Conservation (phyloP, 2,113 vertebrate species). For the Melanerpes aurifrons region DNA sequence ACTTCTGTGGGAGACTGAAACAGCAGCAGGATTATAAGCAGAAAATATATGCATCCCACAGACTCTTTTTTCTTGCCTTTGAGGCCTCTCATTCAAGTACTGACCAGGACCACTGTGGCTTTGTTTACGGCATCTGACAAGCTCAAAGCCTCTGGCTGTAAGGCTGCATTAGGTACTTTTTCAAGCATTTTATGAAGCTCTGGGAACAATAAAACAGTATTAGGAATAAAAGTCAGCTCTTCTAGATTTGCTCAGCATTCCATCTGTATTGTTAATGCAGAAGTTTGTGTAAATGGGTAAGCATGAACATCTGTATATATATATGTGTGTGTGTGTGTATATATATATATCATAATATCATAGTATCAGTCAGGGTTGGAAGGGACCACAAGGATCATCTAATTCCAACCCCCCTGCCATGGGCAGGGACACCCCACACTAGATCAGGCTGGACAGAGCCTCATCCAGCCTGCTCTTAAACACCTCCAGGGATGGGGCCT, state of each 20-base stretch:
- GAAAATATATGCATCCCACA: background rate
- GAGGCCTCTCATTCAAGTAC: conserved; percentile 2
- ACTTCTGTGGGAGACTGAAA: conserved; percentile 26
- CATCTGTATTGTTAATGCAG: background rate
- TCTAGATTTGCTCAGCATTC: background rate
- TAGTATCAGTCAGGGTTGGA: no score
- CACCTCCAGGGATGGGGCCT: no score
- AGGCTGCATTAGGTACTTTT: background rate
- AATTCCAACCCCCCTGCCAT: no score
- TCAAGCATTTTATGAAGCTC: background rate
- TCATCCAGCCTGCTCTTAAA: no score
- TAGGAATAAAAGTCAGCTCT: background rate
- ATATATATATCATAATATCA: no score
- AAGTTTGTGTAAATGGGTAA: background rate
- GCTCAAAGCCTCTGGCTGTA: conserved; percentile 15
- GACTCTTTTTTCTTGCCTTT: conserved; percentile 9
- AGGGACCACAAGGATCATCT: no score
- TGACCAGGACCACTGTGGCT: background rate
- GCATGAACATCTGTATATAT: background rate
- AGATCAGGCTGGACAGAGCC: no score
- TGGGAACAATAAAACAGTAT: background rate
- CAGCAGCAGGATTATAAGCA: conserved; percentile 26
- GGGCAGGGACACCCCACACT: no score
- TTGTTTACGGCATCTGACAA: conserved; percentile 29
- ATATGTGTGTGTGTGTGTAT: no score